Percentiles rank a stretch among this genome's conserved stretches.
Evolutionary conservation across 2,888 invertebrate genomes (phyloP).

Genomic region (Altica lythri): DNA sequence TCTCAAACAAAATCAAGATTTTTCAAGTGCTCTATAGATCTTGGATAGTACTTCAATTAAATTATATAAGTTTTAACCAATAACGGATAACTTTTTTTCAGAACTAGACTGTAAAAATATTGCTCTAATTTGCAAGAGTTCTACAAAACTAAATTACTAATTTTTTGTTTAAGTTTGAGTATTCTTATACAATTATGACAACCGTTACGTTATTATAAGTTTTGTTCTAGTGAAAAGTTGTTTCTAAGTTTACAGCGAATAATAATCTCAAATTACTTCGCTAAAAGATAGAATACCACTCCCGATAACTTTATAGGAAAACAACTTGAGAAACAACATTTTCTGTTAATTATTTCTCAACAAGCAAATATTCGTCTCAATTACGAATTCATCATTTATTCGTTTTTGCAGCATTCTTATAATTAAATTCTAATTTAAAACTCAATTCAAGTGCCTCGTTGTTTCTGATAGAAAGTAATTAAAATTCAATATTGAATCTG

Average conservation of each 20-base stretch:
- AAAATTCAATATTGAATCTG: not conserved
- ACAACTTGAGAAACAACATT: constrained; percentile 21
- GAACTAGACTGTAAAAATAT: no score
- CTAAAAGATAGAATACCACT: constrained; percentile 7
- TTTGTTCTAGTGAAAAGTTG: not conserved
- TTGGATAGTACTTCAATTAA: no score
- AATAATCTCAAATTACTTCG: constrained; percentile 18
- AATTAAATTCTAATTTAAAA: constrained; percentile 10
- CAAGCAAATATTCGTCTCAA: constrained; percentile 24
- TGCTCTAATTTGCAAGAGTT: no score
- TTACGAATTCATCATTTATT: constrained; percentile 26
- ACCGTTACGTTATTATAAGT: constrained; percentile 1
- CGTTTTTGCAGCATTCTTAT: constrained; percentile 14
- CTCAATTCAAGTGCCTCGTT: not conserved
- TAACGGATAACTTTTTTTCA: no score
- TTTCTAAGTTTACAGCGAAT: not conserved
- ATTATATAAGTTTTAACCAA: no score
- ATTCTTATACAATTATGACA: constrained; percentile 4
- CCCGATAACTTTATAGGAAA: constrained; percentile 17
- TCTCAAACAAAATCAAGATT: no score
- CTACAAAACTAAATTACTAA: no score
- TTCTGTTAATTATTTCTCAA: constrained; percentile 23
- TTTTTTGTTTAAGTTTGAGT: no score
- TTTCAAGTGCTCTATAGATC: no score
- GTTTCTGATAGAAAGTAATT: not conserved